phyloP scores from a whole-genome alignment of 2,888 invertebrate species.

The Craniophora ligustri region DNA sequence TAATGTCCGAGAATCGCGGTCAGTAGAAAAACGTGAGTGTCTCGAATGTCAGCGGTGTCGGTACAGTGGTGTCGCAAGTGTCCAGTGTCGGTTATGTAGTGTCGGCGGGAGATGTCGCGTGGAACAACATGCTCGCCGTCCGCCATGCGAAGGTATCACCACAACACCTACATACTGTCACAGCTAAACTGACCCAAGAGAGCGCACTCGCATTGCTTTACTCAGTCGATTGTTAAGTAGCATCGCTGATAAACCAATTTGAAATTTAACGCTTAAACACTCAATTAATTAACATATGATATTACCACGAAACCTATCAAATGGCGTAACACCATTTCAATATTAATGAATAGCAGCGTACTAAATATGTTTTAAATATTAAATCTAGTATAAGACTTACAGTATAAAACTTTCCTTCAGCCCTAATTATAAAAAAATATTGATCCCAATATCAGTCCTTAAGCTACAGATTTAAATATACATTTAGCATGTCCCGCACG shows the following conservation, averaged over 20 bases:
- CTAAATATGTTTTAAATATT: no score
- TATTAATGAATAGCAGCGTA: no score
- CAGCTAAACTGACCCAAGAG: not conserved
- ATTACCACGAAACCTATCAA: no score
- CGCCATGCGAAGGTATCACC: slow-evolving; percentile 78
- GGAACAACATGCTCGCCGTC: slow-evolving; percentile 71
- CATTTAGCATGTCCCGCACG: not conserved
- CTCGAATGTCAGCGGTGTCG: slow-evolving; percentile 42
- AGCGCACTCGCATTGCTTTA: not conserved
- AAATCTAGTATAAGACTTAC: no score
- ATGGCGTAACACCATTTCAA: no score
- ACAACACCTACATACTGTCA: slow-evolving; percentile 7
- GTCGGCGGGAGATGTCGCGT: slow-evolving; percentile 67
- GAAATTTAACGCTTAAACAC: no score
- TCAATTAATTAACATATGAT: no score
- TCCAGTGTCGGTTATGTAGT: slow-evolving; percentile 49
- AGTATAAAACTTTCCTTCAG: no score
- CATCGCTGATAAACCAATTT: not conserved
- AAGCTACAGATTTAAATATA: not conserved
- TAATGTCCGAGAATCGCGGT: slow-evolving; percentile 54
- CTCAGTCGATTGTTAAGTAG: not conserved
- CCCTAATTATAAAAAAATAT: no score
- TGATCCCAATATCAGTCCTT: not conserved
- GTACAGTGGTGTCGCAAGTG: slow-evolving; percentile 44
- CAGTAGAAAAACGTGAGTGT: slow-evolving; percentile 46